Conservation (phyloP, 2,888 invertebrate species). For the Euplexia lucipara region DNA sequence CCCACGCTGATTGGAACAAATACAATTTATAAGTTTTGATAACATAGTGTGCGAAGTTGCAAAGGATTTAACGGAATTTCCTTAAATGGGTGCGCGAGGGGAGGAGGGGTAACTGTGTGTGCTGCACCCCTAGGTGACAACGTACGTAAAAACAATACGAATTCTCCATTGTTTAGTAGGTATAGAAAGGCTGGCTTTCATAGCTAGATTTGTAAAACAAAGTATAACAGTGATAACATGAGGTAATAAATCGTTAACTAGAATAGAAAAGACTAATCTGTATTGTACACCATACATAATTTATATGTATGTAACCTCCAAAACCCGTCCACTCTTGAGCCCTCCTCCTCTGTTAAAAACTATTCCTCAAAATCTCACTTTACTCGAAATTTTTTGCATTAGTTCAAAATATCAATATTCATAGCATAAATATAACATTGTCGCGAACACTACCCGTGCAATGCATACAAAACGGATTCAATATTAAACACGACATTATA, state of each 20-base stretch:
- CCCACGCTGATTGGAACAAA: conserved; percentile 44
- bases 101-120: too few species aligned
- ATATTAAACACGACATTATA: conserved; percentile 38
- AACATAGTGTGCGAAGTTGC: conserved; percentile 3
- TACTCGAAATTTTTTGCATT: conserved; percentile 13
- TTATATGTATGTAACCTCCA: too few species aligned
- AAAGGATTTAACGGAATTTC: conserved; percentile 13
- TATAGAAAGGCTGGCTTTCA: background rate
- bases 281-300: too few species aligned
- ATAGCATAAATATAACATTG: conserved; percentile 36
- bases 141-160: background rate
- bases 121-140: background rate
- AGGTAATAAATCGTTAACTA: too few species aligned
- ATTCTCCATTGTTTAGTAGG: background rate
- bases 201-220: too few species aligned
- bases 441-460: conserved; percentile 22
- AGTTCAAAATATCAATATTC: conserved; percentile 30
- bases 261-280: too few species aligned
- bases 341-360: too few species aligned
- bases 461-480: conserved; percentile 49
- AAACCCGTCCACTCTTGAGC: too few species aligned
- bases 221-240: too few species aligned
- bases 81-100: conserved; percentile 10
- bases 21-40: conserved; percentile 44
- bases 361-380: background rate